Evolutionary conservation across 2,888 invertebrate genomes (phyloP), one percentile per base, ranked within the genome.

Genomic region (Trissoscelio sp.): DNA sequence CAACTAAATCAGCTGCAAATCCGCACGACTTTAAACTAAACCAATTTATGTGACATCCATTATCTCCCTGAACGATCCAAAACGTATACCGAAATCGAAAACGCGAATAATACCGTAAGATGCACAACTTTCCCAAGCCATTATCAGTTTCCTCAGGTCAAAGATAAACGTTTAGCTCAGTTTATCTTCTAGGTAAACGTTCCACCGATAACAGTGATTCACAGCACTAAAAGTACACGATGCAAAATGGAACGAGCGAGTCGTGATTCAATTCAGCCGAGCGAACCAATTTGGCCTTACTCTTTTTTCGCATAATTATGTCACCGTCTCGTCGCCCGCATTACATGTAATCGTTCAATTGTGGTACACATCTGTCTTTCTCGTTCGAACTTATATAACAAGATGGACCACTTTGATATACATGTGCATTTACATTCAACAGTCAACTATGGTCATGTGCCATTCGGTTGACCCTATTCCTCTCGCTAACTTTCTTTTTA

Each of bases 381-480:
- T 58, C 34, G 22, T 55, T 28, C 5, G 18, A 28, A 6, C 58
- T 67, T 77, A 77, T 62, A 53, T 66, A 77, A 77, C 44, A 22
- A 39, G 67, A 77, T 77, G 77, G 77, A 53, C 77, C 67, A 69
- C 77, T 69, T 77, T 28, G 77, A 69, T 77, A 67, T 28, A 66
- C 42, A 22, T 20, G 14, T 3, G 39, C 34, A 66, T 66, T 66
- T 58, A 67, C 57, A 66, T 74, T 64, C 64, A 28, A 66, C 66
- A 28, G 66, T 74, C 75, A 75, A 60, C 75, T 67, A 75, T 77
- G 67, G 67, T 46, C 67, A 77, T 75, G 48, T 57, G 67, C 58
- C 66, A 67, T 66, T 57, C 74, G 18, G 34, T 57, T 66, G 66
- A 58, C 57, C 57, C 66, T 67, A 60, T 60, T 77, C 53, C 16